Evolutionary conservation across 2,113 vertebrate species (phyloP).

Genomic region (Sinocyclocheilus anophthalmus): DNA sequence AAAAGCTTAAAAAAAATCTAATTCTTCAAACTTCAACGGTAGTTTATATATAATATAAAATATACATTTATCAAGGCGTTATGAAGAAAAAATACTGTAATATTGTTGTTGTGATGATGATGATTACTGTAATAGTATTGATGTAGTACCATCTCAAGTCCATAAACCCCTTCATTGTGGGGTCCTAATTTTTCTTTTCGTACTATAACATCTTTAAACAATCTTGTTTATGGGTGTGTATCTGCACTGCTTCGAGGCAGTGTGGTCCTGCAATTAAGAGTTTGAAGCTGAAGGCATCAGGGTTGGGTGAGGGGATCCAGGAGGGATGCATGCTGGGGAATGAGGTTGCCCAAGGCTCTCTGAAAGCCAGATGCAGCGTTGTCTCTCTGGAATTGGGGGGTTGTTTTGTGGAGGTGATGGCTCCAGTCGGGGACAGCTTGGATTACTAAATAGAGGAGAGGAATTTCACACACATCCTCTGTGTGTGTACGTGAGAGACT

Average conservation of each 20-base stretch:
- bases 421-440: constrained; percentile 32
- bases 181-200: constrained; percentile 54
- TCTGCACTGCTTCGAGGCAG: constrained; percentile 48
- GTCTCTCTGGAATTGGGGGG: constrained; percentile 34
- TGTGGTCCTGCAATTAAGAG: constrained; percentile 62
- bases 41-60: too few relatives aligned
- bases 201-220: constrained; percentile 64
- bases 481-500: background rate
- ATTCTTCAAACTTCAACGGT: too few relatives aligned
- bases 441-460: constrained; percentile 42
- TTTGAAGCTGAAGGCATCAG: constrained; percentile 30
- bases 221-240: constrained; percentile 63
- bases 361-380: constrained; percentile 50
- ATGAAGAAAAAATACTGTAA: background rate
- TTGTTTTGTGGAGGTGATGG: constrained; percentile 52
- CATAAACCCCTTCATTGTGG: constrained; percentile 36
- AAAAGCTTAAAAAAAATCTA: too few relatives aligned
- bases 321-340: constrained; percentile 38
- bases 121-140: background rate
- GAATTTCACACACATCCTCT: constrained; percentile 51
- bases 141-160: background rate
- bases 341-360: constrained; percentile 46
- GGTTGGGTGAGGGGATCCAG: constrained; percentile 18
- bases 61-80: background rate
- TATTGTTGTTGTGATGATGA: background rate